Conservation (phyloP, 2,797 vertebrate species). For the Artibeus lituratus region DNA sequence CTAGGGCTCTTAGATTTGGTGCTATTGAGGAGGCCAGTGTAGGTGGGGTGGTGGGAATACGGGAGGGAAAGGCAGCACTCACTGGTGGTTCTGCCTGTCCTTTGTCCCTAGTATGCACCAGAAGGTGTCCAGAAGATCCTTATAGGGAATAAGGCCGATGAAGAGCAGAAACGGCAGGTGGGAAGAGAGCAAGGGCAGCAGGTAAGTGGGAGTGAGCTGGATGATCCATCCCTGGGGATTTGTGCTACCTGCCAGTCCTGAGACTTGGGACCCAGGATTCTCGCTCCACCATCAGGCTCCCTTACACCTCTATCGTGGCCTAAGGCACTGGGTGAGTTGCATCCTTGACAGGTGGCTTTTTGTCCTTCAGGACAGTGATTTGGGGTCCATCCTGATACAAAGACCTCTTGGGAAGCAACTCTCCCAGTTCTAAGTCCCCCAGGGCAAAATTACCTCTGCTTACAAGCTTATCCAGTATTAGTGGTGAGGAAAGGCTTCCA, state of each 20-base stretch:
- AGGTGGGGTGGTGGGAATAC: not conserved
- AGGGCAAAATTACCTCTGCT: not conserved
- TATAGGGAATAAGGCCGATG: slow-evolving; percentile 94
- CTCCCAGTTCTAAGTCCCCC: not conserved
- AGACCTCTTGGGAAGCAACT: not conserved
- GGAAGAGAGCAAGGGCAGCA: slow-evolving; percentile 90
- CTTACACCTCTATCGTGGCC: not conserved
- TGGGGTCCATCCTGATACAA: not conserved
- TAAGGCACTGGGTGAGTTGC: not conserved
- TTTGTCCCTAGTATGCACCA: slow-evolving; percentile 84
- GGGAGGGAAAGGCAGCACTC: not conserved
- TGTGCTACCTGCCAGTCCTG: not conserved
- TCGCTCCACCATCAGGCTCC: not conserved
- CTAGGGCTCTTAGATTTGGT: not conserved
- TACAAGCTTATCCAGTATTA: not conserved
- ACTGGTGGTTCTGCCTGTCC: not conserved
- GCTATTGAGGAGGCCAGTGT: not conserved
- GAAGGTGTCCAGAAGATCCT: slow-evolving; percentile 92
- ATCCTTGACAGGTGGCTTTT: not conserved
- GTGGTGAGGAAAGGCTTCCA: not conserved
- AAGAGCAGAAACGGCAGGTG: slow-evolving; percentile 90
- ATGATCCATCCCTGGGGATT: not conserved
- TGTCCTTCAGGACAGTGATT: not conserved
- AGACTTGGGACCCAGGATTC: not conserved
- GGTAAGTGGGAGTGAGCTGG: slow-evolving; percentile 80